Base-by-base conservation (phyloP, 2,888 invertebrate genomes). In the Saturnia japonica region DNA sequence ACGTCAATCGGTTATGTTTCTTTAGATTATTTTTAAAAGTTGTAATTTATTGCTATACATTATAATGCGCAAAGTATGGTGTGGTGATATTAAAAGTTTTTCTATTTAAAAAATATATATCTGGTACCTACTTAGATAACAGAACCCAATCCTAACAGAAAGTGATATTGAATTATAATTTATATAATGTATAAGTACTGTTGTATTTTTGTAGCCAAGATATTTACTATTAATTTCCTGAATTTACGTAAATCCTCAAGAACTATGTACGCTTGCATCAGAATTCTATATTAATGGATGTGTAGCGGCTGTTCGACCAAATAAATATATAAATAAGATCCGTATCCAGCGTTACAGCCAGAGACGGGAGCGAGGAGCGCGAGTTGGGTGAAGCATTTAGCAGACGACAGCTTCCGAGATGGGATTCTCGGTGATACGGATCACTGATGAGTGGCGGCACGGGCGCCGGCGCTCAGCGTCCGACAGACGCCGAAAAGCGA, bases 371-470 rank as follows among this genome's bases (percentile, higher is more conserved):
- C 34, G 51, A 34, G 54, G 28, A 42, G 47, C 66, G 54, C 66
- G 54, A 47, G 45, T 19, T 34, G n/a, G 22, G 47, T 14, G 47
- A 22, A 42, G 19, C 40, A 80, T 87, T 95, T 96, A 96, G 92
- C 96, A 96, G 83, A 95, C 96, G 78, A 96, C 96, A 67, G 96
- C 96, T 80, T 96, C 95, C 74, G 96, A 96, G 88, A 97, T 96
- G 70, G 97, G 97, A 88, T 96, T 97, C 92, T 96, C 96, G 72
- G 96, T 97, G 91, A 96, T 97, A 91, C 96, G 96, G 86, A 97
- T 96, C 82, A 96, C 95, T 75, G 96, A 95, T 80, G 96, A 94
- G 81, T 85, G 87, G 76, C 93, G 91, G 78, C 91, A 91, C 1
- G 84, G 78, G 75, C 91, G 95, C 81, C 95, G 94, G 80, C 91